Evolutionary conservation across 2,888 invertebrate genomes (phyloP), one percentile per base, ranked within the genome.

Genomic region (Callyntrura sp.): DNA sequence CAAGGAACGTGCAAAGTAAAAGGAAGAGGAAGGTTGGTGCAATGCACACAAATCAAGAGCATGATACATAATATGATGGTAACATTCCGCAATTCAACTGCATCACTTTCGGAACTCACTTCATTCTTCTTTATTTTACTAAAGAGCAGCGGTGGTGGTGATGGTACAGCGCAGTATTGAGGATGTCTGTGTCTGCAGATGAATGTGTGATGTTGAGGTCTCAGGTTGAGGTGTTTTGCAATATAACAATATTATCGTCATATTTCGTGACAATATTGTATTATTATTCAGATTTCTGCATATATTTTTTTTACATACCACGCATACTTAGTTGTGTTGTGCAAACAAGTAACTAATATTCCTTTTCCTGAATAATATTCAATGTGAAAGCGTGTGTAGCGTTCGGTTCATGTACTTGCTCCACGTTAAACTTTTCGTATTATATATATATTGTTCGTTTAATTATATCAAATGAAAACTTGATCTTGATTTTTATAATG

Each of bases 1-100:
- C n/a, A 70, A 73, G 45, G 45, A 81, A 65, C 65, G 35, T 78
- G 78, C 65, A 51, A 78, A 55, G 51, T 65, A 65, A 85, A 85
- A 60, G 76, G 73, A 62, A 43, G 51, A 85, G 48, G 65, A 78
- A 45, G 78, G 55, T 86, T 85, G 79, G 68, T 79, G 86, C 86
- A 86, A 79, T 86, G 86, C 86, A 86, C 86, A 86, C 86, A 86
- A 79, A 86, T 86, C 86, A 86, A 73, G 55, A 79, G 51, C 84
- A 35, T 35, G 84, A 57, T 55, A 70, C 70, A 84, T 60, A 48
- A 43, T 62, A 81, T 60, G 11, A 65, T 73, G 84, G 60, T 57
- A 86, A 79, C 55, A 86, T 65, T 79, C 79, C 73, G 86, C 86
- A 86, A 86, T 78, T 86, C 57, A 65, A 55, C 86, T 85, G 79